Evolutionary conservation across 2,888 invertebrate species (phyloP).

Genomic region (Prosopocoilus inquinatus): DNA sequence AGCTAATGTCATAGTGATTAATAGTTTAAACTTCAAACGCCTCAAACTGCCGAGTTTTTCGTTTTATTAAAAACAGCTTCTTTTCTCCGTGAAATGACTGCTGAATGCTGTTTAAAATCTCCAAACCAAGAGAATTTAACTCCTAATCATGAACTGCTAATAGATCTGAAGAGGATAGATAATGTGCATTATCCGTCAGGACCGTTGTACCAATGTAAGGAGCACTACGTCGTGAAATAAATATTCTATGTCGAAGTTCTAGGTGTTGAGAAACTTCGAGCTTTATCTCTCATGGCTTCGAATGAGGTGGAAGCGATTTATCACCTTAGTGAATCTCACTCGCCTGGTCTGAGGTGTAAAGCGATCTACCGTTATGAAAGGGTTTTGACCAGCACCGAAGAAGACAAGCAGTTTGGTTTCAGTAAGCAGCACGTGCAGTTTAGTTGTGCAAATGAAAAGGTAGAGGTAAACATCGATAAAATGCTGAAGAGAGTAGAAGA

Average conservation of each 20-base stretch:
- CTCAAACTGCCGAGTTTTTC: no score
- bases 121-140: no score
- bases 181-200: conserved; percentile 24
- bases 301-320: conserved; percentile 41
- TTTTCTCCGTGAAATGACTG: no score
- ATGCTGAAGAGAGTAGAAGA: conserved; percentile 38
- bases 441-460: conserved; percentile 29
- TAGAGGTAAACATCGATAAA: conserved; percentile 28
- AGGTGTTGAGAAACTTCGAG: conserved; percentile 37
- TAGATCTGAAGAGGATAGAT: conserved; percentile 10
- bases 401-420: conserved; percentile 25
- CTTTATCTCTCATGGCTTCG: conserved; percentile 26
- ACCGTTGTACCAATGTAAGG: conserved; percentile 24
- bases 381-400: conserved; percentile 22
- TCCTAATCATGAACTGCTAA: no score
- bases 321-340: conserved; percentile 43
- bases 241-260: conserved; percentile 14
- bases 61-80: no score
- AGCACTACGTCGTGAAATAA: neutral
- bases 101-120: no score
- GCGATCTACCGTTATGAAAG: conserved; percentile 38
- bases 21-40: no score
- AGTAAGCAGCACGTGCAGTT: conserved; percentile 36
- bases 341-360: conserved; percentile 39
- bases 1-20: no score